Conservation (phyloP, 1,140 invertebrate genomes). For the Drosophila insularis region DNA sequence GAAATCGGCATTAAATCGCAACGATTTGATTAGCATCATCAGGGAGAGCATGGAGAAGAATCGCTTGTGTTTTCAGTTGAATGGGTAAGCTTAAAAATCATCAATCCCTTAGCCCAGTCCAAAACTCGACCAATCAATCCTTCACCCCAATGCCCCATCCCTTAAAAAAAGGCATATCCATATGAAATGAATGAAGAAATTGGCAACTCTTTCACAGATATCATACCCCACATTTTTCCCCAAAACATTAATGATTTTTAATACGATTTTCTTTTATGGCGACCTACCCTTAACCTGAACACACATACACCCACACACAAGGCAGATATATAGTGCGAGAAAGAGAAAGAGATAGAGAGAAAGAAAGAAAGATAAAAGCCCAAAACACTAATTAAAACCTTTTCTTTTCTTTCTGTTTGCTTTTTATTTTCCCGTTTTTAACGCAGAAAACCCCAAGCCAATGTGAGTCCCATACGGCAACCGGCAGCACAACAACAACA, state of each 20-base stretch:
- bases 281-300: background rate
- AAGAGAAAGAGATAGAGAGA: background rate
- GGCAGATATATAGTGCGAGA: background rate
- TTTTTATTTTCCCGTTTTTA: constrained; percentile 7
- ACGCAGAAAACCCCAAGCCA: constrained; percentile 82
- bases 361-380: background rate
- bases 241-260: background rate
- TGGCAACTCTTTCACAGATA: no score
- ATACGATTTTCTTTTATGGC: constrained; percentile 10
- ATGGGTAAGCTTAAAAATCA: constrained; percentile 84
- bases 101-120: background rate
- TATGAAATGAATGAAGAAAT: background rate
- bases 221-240: no score
- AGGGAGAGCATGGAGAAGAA: constrained; percentile 96
- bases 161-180: constrained; percentile 3
- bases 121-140: background rate
- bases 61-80: constrained; percentile 91
- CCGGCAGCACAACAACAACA: constrained; percentile 70
- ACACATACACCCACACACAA: background rate
- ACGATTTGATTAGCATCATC: constrained; percentile 92
- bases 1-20: constrained; percentile 88
- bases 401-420: constrained; percentile 1
- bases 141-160: background rate
- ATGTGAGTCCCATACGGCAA: constrained; percentile 82
- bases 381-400: constrained; percentile 22